Evolutionary conservation across 64 coral and sea anemone species (phyloP).

Genomic region (Trachythela sp.): DNA sequence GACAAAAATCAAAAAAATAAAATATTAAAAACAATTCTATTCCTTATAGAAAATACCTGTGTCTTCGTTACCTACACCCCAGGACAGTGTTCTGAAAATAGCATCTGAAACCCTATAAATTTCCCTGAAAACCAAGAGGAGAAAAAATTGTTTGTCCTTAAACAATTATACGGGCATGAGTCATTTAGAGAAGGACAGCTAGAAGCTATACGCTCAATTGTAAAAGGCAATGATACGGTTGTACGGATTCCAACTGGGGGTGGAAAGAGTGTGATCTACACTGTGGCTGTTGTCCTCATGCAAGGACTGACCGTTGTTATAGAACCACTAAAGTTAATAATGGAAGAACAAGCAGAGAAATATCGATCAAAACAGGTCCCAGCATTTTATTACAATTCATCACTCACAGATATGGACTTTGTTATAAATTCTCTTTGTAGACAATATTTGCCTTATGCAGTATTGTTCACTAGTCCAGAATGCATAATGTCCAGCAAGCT

Average conservation of each 20-base stretch:
- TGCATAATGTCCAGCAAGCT: background rate
- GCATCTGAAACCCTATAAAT: background rate
- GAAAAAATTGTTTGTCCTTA: background rate
- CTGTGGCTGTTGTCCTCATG: background rate
- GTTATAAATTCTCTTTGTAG: background rate
- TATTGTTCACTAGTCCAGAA: background rate
- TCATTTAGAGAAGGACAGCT: background rate
- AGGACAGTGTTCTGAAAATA: background rate
- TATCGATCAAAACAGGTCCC: background rate
- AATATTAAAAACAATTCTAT: background rate
- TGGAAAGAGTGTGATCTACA: slow-evolving; percentile 10
- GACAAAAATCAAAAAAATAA: too few species aligned
- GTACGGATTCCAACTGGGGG: slow-evolving; percentile 13
- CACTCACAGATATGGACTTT: slow-evolving; percentile 9
- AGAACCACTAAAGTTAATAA: background rate
- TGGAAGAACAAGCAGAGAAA: slow-evolving; percentile 15
- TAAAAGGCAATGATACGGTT: background rate
- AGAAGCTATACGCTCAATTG: background rate
- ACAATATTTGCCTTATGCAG: background rate
- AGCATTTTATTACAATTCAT: background rate
- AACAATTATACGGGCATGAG: background rate
- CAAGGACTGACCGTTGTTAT: background rate
- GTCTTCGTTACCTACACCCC: background rate
- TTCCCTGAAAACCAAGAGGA: background rate
- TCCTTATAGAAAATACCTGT: background rate